These are phyloP conservation scores for Lutraria rhynchaena DNA, from an alignment of 1,140 invertebrate genomes.

Conservation along the genomic window DNA sequence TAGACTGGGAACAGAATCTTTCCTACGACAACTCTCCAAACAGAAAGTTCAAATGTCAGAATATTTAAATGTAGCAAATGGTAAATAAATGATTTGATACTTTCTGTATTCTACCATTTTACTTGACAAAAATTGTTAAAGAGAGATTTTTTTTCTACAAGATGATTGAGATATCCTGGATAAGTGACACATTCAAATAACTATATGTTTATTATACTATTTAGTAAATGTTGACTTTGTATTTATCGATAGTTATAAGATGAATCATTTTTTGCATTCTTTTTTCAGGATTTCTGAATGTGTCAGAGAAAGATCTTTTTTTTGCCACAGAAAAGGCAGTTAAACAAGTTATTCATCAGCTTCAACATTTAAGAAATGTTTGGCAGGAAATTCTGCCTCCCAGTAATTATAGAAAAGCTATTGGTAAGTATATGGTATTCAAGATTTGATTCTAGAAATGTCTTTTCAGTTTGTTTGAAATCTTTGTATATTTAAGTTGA, in stretches of 20 bases:
- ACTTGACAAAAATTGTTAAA: background rate
- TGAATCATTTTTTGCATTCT: no score
- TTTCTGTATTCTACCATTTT: background rate
- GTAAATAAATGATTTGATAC: conserved; percentile 83
- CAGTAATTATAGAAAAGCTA: conserved; percentile 87
- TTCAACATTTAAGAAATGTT: conserved; percentile 92
- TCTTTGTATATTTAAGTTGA: no score
- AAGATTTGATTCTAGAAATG: no score
- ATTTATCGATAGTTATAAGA: no score
- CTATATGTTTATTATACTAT: no score
- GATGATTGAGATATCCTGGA: conserved; percentile 15
- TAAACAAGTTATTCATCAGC: conserved; percentile 91
- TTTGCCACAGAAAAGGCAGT: conserved; percentile 86
- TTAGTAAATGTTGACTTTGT: no score
- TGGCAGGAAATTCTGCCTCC: conserved; percentile 90
- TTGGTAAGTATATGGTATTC: conserved; percentile 78
- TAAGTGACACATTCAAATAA: no score
- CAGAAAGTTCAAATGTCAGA: conserved; percentile 89
- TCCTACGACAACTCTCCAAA: conserved; percentile 88
- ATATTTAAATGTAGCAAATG: conserved; percentile 85
- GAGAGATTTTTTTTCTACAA: background rate
- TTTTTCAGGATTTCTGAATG: conserved; percentile 76
- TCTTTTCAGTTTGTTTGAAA: no score
- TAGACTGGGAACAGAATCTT: conserved; percentile 86
- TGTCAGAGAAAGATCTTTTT: conserved; percentile 72